Evolutionary conservation across 2,797 vertebrate genomes (phyloP), one percentile per base, ranked within the genome.

Genomic region (Onychomys arenicola): DNA sequence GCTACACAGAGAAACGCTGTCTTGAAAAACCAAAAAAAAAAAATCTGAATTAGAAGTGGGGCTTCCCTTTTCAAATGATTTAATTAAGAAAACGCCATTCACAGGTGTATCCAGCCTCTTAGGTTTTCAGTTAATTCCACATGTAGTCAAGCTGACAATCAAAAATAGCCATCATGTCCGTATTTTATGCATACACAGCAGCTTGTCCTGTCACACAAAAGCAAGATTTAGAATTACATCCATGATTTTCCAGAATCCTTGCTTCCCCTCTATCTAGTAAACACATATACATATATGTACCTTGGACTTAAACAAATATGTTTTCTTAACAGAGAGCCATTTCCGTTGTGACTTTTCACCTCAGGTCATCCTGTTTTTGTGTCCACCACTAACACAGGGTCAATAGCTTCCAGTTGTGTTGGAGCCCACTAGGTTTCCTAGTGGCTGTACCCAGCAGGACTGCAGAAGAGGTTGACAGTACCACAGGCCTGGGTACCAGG

Each of bases 311-410:
- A 88, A 84, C 7, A 73, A 55, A n/a, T 67, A 43, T 32, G 61
- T n/a, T 80, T 73, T 95, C 61, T 34, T 4, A 25, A 49, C 40
- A 89, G 83, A 40, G 14, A n/a, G 59, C 37, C 6, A 59, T 89
- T 80, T 96, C n/a, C 63, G 10, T 52, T 90, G 61, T 4, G 86
- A 37, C 23, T 43, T 91, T 91, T 92, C 90, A 55, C 71, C 23
- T 71, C 78, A 71, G 0, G 77, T 25, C 49, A 89, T 43, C 52
- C 37, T 89, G 12, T 82, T 86, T 75, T 80, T 81, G 89, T 43
- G 57, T 81, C 27, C 63, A 57, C 2, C 25, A 1, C 52, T 94
- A 29, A 29, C 10, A 40, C 17, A n/a, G 65, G 16, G 25, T 89
- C 23, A 5, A 37, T 46, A 73, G 52, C 59, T 86, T 89, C 76